Conservation (phyloP, 2,113 vertebrate species). For the Nettapus auritus region DNA sequence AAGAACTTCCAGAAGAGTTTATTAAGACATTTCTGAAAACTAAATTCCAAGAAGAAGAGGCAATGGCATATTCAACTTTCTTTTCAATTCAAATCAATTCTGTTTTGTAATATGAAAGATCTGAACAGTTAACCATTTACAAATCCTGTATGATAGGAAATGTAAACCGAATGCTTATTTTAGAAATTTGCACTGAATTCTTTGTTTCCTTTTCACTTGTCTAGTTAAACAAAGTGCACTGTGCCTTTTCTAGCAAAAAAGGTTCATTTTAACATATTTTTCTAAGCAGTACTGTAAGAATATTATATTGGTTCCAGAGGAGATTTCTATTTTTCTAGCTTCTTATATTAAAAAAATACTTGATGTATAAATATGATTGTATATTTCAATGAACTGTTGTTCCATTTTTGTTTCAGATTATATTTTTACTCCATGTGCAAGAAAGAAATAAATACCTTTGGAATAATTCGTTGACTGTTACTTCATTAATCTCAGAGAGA, state of each 20-base stretch:
- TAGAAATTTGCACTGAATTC: neutral
- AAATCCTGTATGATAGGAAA: neutral
- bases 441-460: slow-evolving; percentile 23
- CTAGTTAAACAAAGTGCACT: neutral
- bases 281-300: neutral
- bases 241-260: neutral
- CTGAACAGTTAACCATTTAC: neutral
- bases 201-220: neutral
- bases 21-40: neutral
- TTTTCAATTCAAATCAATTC: neutral
- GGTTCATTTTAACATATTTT: neutral
- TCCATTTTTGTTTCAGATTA: neutral
- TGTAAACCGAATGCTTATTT: neutral
- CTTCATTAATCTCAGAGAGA: neutral
- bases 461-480: neutral
- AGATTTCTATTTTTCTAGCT: slow-evolving; percentile 48
- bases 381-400: neutral
- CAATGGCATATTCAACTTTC: neutral
- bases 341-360: neutral
- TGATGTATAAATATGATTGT: neutral
- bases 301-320: neutral
- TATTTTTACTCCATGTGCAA: neutral
- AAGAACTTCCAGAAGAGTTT: neutral
- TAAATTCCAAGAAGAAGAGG: neutral
- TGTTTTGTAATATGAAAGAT: neutral